Conservation (phyloP, 2,113 vertebrate species). For the Megaceryle torquata region DNA sequence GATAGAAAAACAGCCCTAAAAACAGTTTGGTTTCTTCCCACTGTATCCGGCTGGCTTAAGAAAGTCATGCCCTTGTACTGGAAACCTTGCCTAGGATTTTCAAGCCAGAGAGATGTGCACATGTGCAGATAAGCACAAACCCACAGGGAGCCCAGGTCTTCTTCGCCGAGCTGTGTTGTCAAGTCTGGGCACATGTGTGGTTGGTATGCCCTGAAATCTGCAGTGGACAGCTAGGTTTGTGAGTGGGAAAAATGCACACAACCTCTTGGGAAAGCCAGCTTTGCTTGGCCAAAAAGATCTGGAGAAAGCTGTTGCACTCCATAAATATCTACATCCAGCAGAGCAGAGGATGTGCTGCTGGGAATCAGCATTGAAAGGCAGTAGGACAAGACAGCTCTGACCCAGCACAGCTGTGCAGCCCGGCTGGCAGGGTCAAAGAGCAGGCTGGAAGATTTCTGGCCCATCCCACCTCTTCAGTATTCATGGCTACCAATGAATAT, state of each 20-base stretch:
- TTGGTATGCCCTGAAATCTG: neutral
- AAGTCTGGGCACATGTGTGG: neutral
- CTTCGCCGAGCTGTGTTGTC: rapidly evolving
- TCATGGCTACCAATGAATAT: conserved; percentile 24
- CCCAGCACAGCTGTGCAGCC: neutral
- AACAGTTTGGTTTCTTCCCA: neutral
- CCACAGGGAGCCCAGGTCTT: neutral
- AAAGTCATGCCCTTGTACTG: neutral
- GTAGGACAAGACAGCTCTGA: neutral
- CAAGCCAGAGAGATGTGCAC: neutral
- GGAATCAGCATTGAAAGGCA: neutral
- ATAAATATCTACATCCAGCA: neutral
- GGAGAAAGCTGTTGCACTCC: neutral
- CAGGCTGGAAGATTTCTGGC: neutral
- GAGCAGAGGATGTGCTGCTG: neutral
- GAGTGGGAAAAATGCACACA: neutral
- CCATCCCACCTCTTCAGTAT: neutral
- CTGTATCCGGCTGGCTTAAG: neutral
- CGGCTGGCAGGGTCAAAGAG: neutral
- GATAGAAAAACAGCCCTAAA: neutral
- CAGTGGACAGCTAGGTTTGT: neutral
- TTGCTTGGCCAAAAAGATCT: neutral
- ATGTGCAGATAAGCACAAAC: neutral
- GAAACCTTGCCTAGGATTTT: neutral
- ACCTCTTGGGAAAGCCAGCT: neutral